These are phyloP conservation scores for Ceyx margarethae DNA, from an alignment of 2,113 vertebrate genomes.

Conservation along the genomic window DNA sequence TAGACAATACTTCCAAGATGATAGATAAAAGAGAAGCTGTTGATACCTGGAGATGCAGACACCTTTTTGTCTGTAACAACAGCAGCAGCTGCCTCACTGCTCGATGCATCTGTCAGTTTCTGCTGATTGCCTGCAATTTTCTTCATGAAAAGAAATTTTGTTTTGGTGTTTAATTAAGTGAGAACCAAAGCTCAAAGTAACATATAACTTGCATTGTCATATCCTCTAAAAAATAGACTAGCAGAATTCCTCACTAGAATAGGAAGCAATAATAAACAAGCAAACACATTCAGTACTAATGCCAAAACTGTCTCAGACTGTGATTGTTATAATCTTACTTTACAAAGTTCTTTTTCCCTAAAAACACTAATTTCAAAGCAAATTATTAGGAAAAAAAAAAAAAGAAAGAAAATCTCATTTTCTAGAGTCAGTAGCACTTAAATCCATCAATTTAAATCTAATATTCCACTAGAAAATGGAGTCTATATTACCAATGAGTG, in stretches of 20 bases:
- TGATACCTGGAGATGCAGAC: conserved; percentile 73
- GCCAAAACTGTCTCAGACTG: neutral
- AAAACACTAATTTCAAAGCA: neutral
- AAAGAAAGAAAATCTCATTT: neutral
- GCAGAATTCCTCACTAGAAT: neutral
- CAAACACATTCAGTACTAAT: neutral
- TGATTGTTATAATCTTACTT: neutral
- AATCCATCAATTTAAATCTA: neutral
- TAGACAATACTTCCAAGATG: neutral
- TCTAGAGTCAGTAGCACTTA: neutral
- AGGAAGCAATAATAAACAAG: neutral
- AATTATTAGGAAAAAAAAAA: neutral
- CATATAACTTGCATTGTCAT: neutral
- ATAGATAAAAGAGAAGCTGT: neutral
- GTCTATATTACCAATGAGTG: neutral
- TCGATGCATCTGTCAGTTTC: conserved; percentile 73
- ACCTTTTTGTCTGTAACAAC: conserved; percentile 49
- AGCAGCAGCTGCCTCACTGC: conserved; percentile 58
- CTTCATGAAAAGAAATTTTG: conserved; percentile 67
- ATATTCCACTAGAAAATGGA: neutral
- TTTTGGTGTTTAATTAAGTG: conserved; percentile 1
- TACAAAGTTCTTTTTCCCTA: neutral
- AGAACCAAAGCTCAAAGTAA: conserved; percentile 11
- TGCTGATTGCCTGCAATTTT: conserved; percentile 73
- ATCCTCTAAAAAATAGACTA: neutral